A percentile compares a stretch with the other conserved stretches of the same genome.
phyloP scores from a whole-genome alignment of 2,113 vertebrate species.

The Oxyruncus cristatus region DNA sequence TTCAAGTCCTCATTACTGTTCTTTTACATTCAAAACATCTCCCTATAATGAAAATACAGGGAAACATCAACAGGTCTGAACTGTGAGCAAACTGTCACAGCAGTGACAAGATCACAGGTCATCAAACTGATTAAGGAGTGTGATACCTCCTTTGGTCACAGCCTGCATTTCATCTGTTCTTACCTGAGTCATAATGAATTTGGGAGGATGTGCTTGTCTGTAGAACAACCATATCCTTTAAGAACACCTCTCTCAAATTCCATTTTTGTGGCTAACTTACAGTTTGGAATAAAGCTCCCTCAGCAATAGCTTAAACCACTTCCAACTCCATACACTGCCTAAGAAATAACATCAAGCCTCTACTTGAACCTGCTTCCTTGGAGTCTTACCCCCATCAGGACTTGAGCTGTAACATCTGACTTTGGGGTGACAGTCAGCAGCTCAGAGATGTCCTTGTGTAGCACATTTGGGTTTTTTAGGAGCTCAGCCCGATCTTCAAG shows the following conservation, averaged over 20 bases:
- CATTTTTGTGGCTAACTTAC: background rate
- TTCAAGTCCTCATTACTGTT: background rate
- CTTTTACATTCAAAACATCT: background rate
- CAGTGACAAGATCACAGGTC: background rate
- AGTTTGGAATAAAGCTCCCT: background rate
- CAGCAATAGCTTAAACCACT: background rate
- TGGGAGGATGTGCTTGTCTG: background rate
- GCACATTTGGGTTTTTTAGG: background rate
- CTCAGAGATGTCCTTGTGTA: background rate
- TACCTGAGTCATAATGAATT: background rate
- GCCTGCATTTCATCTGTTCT: background rate
- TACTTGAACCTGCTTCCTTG: background rate
- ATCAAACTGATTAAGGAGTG: background rate
- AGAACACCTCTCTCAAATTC: background rate
- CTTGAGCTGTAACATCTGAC: background rate
- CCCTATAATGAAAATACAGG: background rate
- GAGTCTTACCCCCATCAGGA: background rate
- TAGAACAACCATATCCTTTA: background rate
- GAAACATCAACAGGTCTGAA: background rate
- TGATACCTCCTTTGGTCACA: background rate
- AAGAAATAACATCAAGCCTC: background rate
- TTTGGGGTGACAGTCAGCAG: background rate
- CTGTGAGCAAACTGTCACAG: background rate
- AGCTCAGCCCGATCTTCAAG: background rate
- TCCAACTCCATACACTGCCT: background rate